Conservation (phyloP, 2,113 vertebrate genomes). For the Oncorhynchus masou region DNA sequence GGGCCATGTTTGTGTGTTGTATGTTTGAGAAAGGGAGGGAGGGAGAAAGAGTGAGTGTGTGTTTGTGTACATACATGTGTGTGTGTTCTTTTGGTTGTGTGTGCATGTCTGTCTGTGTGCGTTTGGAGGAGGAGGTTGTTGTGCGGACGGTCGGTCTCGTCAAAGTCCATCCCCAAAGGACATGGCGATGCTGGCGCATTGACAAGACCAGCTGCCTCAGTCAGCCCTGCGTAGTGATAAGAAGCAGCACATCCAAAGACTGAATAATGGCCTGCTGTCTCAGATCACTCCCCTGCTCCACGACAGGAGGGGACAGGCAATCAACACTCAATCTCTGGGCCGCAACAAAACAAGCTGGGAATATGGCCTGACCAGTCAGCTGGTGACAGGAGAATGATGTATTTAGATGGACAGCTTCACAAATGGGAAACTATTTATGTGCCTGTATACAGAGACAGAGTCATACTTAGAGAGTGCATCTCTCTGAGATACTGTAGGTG, state of each 20-base stretch:
- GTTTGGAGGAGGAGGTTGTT: not conserved
- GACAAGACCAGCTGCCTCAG: conserved; percentile 66
- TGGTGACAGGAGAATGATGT: conserved; percentile 34
- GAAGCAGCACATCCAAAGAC: conserved; percentile 61
- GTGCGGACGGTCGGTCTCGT: not conserved
- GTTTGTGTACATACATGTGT: no score
- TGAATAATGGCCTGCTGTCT: conserved; percentile 69
- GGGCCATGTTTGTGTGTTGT: not conserved
- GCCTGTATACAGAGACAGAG: conserved; percentile 2
- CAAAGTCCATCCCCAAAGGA: conserved; percentile 23
- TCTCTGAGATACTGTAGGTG: not conserved
- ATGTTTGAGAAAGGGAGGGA: not conserved
- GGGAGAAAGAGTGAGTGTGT: not conserved
- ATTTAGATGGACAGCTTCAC: conserved; percentile 29
- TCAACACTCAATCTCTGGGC: conserved; percentile 48
- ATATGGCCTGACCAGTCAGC: conserved; percentile 21
- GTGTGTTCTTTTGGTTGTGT: not conserved
- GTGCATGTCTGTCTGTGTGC: not conserved
- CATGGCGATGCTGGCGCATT: conserved; percentile 39
- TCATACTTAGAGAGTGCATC: not conserved
- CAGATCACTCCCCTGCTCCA: conserved; percentile 46
- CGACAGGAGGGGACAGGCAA: conserved; percentile 54
- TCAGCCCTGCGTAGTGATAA: conserved; percentile 55
- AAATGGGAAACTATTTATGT: conserved; percentile 15
- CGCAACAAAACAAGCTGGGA: conserved; percentile 3